A percentile compares a stretch with the other conserved stretches of the same genome.
phyloP scores from a whole-genome alignment of 2,113 vertebrate genomes.

The Coturnix japonica region DNA sequence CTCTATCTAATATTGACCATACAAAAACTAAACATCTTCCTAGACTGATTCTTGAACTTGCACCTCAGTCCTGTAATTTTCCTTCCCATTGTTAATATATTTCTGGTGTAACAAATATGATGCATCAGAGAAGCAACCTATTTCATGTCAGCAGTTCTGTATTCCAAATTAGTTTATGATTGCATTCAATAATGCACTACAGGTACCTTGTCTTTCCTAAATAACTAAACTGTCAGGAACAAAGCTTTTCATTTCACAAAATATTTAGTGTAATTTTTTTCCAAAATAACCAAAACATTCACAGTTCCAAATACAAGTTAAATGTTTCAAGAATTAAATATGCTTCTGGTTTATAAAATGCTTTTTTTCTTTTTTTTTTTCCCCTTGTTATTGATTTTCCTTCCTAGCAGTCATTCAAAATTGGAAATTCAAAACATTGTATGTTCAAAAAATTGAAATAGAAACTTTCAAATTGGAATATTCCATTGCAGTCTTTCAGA shows the following conservation, averaged over 20 bases:
- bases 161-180: background rate
- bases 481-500: background rate
- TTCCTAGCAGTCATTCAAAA: background rate
- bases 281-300: background rate
- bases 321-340: background rate
- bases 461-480: constrained; percentile 2
- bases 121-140: background rate
- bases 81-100: background rate
- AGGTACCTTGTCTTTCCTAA: background rate
- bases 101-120: background rate
- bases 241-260: background rate
- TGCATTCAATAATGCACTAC: background rate
- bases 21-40: background rate
- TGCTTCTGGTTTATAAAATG: background rate
- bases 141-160: background rate
- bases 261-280: background rate
- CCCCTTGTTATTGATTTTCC: background rate
- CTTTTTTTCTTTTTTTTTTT: background rate
- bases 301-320: background rate
- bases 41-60: background rate
- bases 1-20: background rate
- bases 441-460: background rate
- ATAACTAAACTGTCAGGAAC: background rate
- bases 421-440: background rate
- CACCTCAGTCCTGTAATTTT: background rate